Evolutionary conservation across 2,888 invertebrate genomes (phyloP), one percentile per base, ranked within the genome.

Genomic region (Diplolepis rosae): DNA sequence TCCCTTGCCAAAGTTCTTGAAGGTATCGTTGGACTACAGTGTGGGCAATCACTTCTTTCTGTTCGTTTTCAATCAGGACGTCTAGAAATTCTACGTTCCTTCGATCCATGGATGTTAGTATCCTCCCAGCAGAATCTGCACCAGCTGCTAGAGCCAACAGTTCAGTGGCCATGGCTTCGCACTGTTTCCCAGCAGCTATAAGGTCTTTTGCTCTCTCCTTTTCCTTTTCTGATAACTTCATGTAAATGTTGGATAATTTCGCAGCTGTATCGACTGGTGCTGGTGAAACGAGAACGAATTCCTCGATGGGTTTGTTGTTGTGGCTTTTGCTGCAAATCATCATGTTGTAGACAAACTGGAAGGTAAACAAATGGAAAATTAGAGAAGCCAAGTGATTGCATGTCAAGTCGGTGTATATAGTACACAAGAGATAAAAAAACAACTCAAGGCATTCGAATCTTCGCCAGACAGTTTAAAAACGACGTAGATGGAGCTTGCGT

Each of bases 221-320:
- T 90, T 99, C 98, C 91, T 97, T 98, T 77, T 94, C 95, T 11
- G 98, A 97, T 78, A 98, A 91, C 77, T 92, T 93, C 73, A 96
- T 94, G 83, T 96, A 94, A 82, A 97, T 96, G 86, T 96, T 96
- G 0, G 98, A 98, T 78, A 99, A 90, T 90, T 99, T 99, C 70
- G 98, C 98, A 22, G 99, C 99, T 13, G 98, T 97, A 88, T 99
- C 99, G 30, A 99, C 98, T 0, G 99, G 99, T 3, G 99, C 99
- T n/a, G 98, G 98, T 0, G 98, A 98, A n/a, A 98, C 96, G 72
- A 99, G 91, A 28, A 99, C 95, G 89, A 99, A 99, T 88, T 99
- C 99, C 87, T 98, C 96, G 76, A 99, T 96, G 0, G 99, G 98
- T 84, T 96, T 95, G 89, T 99, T 98, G 85, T 97, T 95, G 90